Conservation (phyloP, 2,797 vertebrate species). For the Prunella strophiata region DNA sequence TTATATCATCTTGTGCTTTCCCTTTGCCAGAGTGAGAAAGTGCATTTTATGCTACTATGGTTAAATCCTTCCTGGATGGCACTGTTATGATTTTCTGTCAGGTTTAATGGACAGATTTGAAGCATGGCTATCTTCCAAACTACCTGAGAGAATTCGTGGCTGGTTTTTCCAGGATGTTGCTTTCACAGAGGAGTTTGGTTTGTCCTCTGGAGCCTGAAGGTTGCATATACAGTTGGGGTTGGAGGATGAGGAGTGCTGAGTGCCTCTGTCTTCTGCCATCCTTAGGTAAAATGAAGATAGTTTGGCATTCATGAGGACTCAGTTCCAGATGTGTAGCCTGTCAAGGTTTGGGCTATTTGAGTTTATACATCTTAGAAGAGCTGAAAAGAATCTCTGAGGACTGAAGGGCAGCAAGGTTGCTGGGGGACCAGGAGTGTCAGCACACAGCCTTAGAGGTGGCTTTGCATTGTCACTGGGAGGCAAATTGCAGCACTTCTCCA, state of each 20-base stretch:
- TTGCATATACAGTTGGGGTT: neutral
- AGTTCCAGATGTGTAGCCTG: neutral
- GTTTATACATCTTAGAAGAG: neutral
- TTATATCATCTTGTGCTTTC: neutral
- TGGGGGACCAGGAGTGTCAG: neutral
- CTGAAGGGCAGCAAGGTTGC: neutral
- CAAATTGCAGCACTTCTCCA: neutral
- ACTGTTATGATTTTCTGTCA: neutral
- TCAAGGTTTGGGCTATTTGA: neutral
- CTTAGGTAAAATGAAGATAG: neutral
- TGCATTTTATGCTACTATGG: neutral
- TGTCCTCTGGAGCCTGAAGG: neutral
- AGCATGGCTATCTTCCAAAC: neutral
- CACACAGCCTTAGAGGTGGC: neutral
- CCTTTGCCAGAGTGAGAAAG: neutral
- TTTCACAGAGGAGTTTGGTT: neutral
- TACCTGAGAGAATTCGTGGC: neutral
- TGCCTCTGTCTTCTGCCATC: neutral
- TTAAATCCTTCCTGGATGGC: neutral
- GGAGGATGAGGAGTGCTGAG: neutral
- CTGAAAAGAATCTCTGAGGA: neutral
- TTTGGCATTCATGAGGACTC: neutral
- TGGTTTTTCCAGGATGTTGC: neutral
- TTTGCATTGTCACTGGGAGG: neutral
- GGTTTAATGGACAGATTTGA: neutral